phyloP scores from a whole-genome alignment of 1,140 invertebrate genomes.

The Tribolium madens region DNA sequence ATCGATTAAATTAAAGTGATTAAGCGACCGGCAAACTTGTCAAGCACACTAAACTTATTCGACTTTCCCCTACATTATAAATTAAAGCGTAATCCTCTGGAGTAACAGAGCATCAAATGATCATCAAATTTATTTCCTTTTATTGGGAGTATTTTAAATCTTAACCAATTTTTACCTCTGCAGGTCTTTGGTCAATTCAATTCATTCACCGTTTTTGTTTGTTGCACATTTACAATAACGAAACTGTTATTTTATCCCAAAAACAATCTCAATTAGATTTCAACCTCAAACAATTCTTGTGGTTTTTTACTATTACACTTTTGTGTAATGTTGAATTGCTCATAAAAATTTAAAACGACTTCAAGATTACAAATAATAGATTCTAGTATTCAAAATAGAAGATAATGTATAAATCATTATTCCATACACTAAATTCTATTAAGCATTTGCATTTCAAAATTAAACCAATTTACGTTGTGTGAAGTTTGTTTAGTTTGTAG shows the following conservation, averaged over 20 bases:
- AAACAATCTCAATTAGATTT: too few species aligned
- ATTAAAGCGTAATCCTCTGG: background rate
- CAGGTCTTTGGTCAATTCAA: too few species aligned
- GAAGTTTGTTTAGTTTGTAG: background rate
- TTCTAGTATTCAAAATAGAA: background rate
- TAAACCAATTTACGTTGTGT: background rate
- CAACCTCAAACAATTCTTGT: too few species aligned
- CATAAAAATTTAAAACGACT: too few species aligned
- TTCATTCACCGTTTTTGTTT: too few species aligned
- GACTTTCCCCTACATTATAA: background rate
- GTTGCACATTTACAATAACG: too few species aligned
- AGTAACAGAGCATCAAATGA: background rate
- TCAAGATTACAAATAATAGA: too few species aligned
- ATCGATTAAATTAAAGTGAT: background rate
- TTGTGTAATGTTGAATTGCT: too few species aligned
- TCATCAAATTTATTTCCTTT: background rate
- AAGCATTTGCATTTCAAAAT: background rate
- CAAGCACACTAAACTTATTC: background rate
- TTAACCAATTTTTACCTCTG: background rate
- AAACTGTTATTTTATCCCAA: too few species aligned
- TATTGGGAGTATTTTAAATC: background rate
- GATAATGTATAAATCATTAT: background rate
- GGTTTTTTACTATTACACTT: too few species aligned
- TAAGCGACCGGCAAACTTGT: background rate
- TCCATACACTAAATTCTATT: background rate